Evolutionary conservation across 2,888 invertebrate genomes (phyloP).

Genomic region (Euplexia lucipara): DNA sequence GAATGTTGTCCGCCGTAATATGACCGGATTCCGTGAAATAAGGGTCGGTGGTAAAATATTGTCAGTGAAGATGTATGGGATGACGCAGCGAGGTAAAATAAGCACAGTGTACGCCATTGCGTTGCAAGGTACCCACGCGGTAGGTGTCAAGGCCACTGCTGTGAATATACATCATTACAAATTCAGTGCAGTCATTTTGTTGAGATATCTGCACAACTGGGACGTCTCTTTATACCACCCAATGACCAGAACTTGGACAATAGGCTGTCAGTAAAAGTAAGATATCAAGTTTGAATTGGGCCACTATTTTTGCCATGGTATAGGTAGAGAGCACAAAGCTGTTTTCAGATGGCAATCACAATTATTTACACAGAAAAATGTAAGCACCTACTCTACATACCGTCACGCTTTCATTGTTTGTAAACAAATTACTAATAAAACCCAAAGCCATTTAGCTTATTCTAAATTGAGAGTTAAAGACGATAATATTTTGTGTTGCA

Average conservation of each 20-base stretch:
- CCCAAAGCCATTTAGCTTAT: not conserved
- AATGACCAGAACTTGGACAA: constrained; percentile 64
- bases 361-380: not conserved
- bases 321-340: constrained; percentile 1
- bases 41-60: constrained; percentile 82
- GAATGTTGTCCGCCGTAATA: constrained; percentile 84
- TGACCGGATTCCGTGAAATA: constrained; percentile 86
- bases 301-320: constrained; percentile 31
- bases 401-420: not conserved
- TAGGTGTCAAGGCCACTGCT: constrained; percentile 81
- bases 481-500: not conserved
- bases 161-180: constrained; percentile 78
- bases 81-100: constrained; percentile 77
- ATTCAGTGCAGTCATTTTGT: constrained; percentile 70
- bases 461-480: not conserved
- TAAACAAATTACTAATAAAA: too few relatives aligned
- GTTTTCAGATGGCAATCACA: constrained; percentile 13
- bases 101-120: constrained; percentile 69
- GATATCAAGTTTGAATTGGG: constrained; percentile 71
- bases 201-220: constrained; percentile 65
- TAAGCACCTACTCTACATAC: not conserved
- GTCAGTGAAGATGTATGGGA: constrained; percentile 78
- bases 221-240: constrained; percentile 64
- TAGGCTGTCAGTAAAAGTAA: constrained; percentile 71
- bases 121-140: constrained; percentile 73